Evolutionary conservation across 2,797 vertebrate species (phyloP), one percentile per base, ranked within the genome.

Genomic region (Tachyglossus aculeatus): DNA sequence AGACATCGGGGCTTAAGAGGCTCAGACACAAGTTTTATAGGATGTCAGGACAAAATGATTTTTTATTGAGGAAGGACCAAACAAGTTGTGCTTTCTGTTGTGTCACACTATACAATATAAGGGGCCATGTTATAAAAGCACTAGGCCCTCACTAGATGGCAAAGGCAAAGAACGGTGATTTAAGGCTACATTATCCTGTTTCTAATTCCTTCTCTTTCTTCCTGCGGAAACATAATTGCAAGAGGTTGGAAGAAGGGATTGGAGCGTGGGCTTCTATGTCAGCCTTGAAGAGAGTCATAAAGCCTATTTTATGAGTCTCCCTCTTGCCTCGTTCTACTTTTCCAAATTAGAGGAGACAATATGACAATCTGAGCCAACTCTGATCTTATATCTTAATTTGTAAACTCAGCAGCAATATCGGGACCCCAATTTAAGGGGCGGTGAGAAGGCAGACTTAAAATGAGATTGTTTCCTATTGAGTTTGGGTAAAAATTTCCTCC

Each of bases 261-360:
- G 88, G 83, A 89, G 71, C 60, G n/a, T 81, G 80, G 89, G 78
- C 85, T 92, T 92, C 92, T 78, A 82, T 88, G 88, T 91, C 88
- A 88, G 82, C 88, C 93, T 91, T 87, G 90, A 93, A 93, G 90
- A 87, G 90, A 91, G 92, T 91, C 92, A 92, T 97, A 96, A 97
- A 96, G 81, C 76, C 82, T 87, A 84, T 95, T 96, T 96, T 95
- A 96, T 92, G 93, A 89, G 91, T 80, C 89, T 91, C 89, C 91
- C 89, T 90, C 87, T 89, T 91, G 90, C 86, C 78, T 77, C 78
- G 73, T 74, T 88, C 91, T 93, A 91, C 88, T 89, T 94, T 90
- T 89, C 81, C 72, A 89, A 93, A 96, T 95, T 94, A 92, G 91
- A 96, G 94, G 93, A 96, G 95, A 96, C 94, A 95, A 90, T 89